These are phyloP conservation scores for Rhagoletis zephyria DNA, from an alignment of 1,140 invertebrate species.

Conservation along the genomic window DNA sequence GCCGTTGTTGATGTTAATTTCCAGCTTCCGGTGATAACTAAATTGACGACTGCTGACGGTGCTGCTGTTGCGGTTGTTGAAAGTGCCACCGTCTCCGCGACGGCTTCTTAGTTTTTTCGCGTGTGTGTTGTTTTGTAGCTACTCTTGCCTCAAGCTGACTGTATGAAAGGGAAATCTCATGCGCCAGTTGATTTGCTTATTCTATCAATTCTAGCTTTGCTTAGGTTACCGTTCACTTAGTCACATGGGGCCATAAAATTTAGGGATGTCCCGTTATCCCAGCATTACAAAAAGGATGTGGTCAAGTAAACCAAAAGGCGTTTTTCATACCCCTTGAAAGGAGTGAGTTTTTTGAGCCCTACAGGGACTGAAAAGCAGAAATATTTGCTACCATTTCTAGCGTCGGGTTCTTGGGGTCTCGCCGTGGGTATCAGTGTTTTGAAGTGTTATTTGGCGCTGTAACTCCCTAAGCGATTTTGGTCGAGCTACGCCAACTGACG, in stretches of 20 bases:
- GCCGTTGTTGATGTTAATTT: conserved; percentile 47
- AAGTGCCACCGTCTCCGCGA: not conserved
- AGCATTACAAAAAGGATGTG: no score
- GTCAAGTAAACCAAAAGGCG: no score
- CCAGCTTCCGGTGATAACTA: conserved; percentile 49
- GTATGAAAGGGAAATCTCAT: conserved; percentile 23
- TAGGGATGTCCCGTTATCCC: not conserved
- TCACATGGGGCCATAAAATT: not conserved
- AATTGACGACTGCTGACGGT: conserved; percentile 12
- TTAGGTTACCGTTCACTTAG: not conserved
- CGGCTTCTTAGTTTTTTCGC: no score
- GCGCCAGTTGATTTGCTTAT: conserved; percentile 38
- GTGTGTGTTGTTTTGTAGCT: not conserved
- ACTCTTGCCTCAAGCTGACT: not conserved
- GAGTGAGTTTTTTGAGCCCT: no score
- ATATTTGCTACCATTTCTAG: no score
- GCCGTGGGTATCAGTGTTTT: no score
- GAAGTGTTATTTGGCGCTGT: no score
- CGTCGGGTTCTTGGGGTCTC: no score
- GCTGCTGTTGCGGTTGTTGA: not conserved
- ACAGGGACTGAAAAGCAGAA: no score
- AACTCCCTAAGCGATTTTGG: no score
- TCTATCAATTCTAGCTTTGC: not conserved
- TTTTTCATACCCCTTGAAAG: no score
- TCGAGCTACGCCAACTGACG: no score